Evolutionary conservation across 2,888 invertebrate genomes (phyloP).

Genomic region (Lordiphosa andalusiaca): DNA sequence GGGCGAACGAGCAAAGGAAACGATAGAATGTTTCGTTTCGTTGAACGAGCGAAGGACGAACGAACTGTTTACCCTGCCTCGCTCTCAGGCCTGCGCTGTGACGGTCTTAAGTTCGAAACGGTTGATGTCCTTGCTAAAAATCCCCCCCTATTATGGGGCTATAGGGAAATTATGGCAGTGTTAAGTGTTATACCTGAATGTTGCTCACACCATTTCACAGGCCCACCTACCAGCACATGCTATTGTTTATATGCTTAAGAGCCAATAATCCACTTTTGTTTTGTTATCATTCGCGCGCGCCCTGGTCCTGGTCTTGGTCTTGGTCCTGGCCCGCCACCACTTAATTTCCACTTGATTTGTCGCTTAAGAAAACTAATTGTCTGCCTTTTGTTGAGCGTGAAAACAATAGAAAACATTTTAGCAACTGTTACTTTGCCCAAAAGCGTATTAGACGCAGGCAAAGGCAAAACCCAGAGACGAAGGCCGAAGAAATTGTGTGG

Average conservation of each 20-base stretch:
- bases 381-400: conserved; percentile 76
- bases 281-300: conserved; percentile 66
- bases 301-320: conserved; percentile 22
- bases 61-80: conserved; percentile 6
- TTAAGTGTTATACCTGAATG: conserved; percentile 21
- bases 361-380: conserved; percentile 78
- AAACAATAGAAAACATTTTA: conserved; percentile 74
- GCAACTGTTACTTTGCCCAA: conserved; percentile 71
- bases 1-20: conserved; percentile 4
- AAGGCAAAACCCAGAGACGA: conserved; percentile 11
- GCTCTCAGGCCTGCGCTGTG: conserved; percentile 58
- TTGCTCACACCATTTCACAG: conserved; percentile 6
- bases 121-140: conserved; percentile 46
- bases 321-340: conserved; percentile 50
- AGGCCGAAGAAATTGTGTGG: conserved; percentile 40
- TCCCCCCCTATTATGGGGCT: conserved; percentile 28
- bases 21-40: conserved; percentile 31
- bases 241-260: conserved; percentile 69
- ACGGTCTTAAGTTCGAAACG: conserved; percentile 39
- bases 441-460: conserved; percentile 64
- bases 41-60: conserved; percentile 6
- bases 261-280: conserved; percentile 75
- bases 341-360: conserved; percentile 75
- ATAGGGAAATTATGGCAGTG: conserved; percentile 12
- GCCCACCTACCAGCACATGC: conserved; percentile 27